phyloP scores from a whole-genome alignment of 2,888 invertebrate species.

The Cyrtodaria siliqua region DNA sequence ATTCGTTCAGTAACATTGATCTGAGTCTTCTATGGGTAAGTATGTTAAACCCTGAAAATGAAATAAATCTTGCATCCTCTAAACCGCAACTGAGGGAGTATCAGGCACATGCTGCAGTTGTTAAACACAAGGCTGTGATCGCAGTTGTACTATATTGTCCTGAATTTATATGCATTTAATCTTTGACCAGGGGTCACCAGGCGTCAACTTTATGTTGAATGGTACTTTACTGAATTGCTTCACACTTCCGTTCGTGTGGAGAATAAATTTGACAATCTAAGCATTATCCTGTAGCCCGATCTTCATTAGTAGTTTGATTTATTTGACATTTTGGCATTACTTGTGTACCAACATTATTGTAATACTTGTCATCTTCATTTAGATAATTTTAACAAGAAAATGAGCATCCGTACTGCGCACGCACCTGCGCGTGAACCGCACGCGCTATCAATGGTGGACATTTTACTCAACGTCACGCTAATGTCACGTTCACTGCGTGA shows the following conservation, averaged over 20 bases:
- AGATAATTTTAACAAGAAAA: constrained; percentile 36
- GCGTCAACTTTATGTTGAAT: too few relatives aligned
- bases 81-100: too few relatives aligned
- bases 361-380: constrained; percentile 54
- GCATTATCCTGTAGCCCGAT: constrained; percentile 4
- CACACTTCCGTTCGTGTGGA: constrained; percentile 21
- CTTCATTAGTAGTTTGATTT: constrained; percentile 55
- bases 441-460: constrained; percentile 20
- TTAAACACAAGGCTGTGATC: too few relatives aligned
- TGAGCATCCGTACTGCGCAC: constrained; percentile 19
- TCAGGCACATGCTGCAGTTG: too few relatives aligned
- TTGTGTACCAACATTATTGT: constrained; percentile 51
- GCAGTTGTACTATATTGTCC: too few relatives aligned
- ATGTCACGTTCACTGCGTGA: constrained; percentile 22
- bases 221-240: too few relatives aligned
- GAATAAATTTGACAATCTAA: constrained; percentile 28
- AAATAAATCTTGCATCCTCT: too few relatives aligned
- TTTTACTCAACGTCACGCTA: constrained; percentile 26
- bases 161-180: too few relatives aligned
- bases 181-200: too few relatives aligned
- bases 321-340: constrained; percentile 59
- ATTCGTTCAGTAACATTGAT: too few relatives aligned
- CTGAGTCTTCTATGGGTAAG: too few relatives aligned
- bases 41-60: too few relatives aligned
- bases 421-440: constrained; percentile 27